These are phyloP conservation scores for Panopea generosa DNA, from an alignment of 2,888 invertebrate genomes.

Conservation along the genomic window DNA sequence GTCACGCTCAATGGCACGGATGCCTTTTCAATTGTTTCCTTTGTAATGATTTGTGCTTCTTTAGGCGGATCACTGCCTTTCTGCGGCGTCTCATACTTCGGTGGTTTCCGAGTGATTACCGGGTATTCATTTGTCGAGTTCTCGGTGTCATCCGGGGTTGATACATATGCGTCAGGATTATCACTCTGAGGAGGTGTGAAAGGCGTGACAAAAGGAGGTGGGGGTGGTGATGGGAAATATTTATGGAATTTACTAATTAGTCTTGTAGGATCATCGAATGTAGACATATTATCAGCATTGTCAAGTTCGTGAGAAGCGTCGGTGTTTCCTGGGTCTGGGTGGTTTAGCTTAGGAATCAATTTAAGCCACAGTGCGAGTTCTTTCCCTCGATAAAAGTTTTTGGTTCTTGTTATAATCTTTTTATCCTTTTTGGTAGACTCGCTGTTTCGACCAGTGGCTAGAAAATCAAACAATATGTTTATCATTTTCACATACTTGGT, in stretches of 20 bases:
- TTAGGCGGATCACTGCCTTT: neutral
- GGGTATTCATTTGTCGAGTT: conserved; percentile 9
- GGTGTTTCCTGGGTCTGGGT: conserved; percentile 93
- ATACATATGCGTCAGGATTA: conserved; percentile 3
- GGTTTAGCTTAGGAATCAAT: conserved; percentile 94
- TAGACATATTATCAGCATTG: conserved; percentile 92
- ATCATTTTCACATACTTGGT: too few relatives aligned
- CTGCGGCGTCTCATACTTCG: neutral
- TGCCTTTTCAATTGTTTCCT: neutral
- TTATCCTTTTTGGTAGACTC: too few relatives aligned
- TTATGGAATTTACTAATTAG: conserved; percentile 85
- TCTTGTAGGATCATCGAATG: conserved; percentile 94
- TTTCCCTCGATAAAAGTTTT: conserved; percentile 97
- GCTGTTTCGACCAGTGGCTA: too few relatives aligned
- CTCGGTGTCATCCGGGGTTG: conserved; percentile 18
- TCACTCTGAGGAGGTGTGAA: conserved; percentile 54
- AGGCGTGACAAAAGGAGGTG: conserved; percentile 70
- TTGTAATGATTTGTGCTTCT: neutral
- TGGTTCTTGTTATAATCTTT: conserved; percentile 89
- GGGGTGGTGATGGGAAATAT: conserved; percentile 79
- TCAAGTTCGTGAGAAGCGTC: conserved; percentile 93
- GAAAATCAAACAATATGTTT: too few relatives aligned
- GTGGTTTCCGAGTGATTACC: conserved; percentile 4
- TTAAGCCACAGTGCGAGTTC: conserved; percentile 98
- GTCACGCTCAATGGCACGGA: conserved; percentile 82